Evolutionary conservation across 2,113 vertebrate species (phyloP).

Genomic region (Conger conger): DNA sequence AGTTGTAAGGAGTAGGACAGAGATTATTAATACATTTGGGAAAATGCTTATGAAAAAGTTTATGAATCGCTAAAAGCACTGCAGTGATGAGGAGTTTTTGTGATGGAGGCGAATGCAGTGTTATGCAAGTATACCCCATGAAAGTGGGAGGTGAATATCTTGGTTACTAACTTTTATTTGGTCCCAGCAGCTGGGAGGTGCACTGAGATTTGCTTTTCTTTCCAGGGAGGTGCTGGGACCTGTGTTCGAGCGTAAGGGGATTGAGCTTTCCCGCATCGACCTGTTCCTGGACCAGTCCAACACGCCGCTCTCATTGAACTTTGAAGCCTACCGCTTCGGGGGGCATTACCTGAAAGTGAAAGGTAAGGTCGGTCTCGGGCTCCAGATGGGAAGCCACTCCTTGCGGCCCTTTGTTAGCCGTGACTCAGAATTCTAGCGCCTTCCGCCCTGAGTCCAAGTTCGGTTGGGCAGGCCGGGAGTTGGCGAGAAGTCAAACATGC

Average conservation of each 20-base stretch:
- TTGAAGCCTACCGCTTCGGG: slow-evolving; percentile 90
- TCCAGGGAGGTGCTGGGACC: slow-evolving; percentile 87
- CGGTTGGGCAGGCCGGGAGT: not conserved
- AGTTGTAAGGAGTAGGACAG: too few species aligned
- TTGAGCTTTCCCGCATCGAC: slow-evolving; percentile 77
- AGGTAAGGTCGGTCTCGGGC: slow-evolving; percentile 82
- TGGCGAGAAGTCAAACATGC: not conserved
- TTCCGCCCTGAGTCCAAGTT: not conserved
- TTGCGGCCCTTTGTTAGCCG: not conserved
- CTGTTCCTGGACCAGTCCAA: slow-evolving; percentile 96
- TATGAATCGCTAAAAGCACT: not conserved
- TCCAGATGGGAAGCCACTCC: too few species aligned
- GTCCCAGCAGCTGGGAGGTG: slow-evolving; percentile 3
- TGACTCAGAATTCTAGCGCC: not conserved
- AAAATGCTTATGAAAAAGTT: too few species aligned
- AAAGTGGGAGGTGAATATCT: not conserved
- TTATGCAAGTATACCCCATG: too few species aligned
- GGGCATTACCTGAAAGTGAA: slow-evolving; percentile 94
- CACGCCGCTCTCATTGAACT: slow-evolving; percentile 87
- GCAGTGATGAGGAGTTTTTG: not conserved
- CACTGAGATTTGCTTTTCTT: not conserved
- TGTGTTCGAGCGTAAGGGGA: slow-evolving; percentile 88
- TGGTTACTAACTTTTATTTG: not conserved
- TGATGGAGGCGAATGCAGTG: too few species aligned
- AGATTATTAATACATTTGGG: too few species aligned